Base-by-base conservation (phyloP, 2,797 vertebrate species). In the Lindbergichthys nudifrons region DNA sequence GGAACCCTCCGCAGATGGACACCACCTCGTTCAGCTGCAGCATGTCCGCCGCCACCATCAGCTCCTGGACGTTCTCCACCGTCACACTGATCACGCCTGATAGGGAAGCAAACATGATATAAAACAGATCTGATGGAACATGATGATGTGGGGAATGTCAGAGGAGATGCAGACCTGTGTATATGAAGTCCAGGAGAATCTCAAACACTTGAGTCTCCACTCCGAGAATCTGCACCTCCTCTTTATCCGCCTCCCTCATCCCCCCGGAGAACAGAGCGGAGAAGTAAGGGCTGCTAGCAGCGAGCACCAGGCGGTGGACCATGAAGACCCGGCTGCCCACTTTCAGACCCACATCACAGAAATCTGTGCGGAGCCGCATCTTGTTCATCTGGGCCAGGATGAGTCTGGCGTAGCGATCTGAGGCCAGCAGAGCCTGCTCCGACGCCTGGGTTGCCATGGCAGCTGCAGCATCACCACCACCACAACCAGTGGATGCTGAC, bases 1-100 rank as follows among this genome's bases (percentile, higher is more conserved):
- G 94, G 90, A 99, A 99, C 80, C 97, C 97, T 76, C 97, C 97
- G 75, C 97, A 98, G 79, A 98, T 95, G 46, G 95, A 92, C 86
- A 99, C 97, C 84, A 99, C 96, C 91, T 99, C 97, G 3, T 87
- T 96, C 66, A 99, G 94, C 92, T 99, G 97, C 76, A 99, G 94
- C 98, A 99, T 99, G 91, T 99, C 98, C 0, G 98, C 98, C 3
- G 98, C 97, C 75, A 98, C 92, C 90, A 98, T 98, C 92, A 99
- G 89, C 88, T 98, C 97, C 92, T 99, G 97, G 2, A 98, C 97
- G 18, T 97, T 98, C 87, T 95, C 96, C 86, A 98, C 96, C 0
- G 93, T 95, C 81, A 99, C 95, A 61, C 91, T 94, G 79, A 98
- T 95, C 58, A 93, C 78, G 7, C 98, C 98, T 99, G 90, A 11